These are phyloP conservation scores for Brachyrhaphis roseni DNA, from an alignment of 2,797 vertebrate species.

Conservation along the genomic window DNA sequence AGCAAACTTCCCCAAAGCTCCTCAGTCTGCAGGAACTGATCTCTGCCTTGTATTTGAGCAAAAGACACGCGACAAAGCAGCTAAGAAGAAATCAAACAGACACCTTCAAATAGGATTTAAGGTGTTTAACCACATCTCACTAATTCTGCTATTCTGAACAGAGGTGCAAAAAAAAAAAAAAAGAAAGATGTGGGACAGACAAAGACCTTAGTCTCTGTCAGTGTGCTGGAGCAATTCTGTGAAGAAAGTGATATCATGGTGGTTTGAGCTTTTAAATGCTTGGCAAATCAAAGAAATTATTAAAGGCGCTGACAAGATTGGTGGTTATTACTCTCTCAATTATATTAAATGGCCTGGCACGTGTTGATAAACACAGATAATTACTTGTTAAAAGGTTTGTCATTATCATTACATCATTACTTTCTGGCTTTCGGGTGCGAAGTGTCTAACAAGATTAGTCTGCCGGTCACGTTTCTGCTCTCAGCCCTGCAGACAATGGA, in stretches of 20 bases:
- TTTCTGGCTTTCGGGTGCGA: conserved; percentile 64
- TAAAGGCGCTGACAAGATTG: conserved; percentile 40
- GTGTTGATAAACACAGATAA: conserved; percentile 76
- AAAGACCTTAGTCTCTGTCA: conserved; percentile 22
- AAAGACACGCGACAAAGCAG: conserved; percentile 73
- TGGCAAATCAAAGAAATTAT: conserved; percentile 51
- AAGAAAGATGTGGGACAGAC: conserved; percentile 23
- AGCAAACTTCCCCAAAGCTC: conserved; percentile 77
- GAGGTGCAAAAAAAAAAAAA: background rate
- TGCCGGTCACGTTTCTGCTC: conserved; percentile 73
- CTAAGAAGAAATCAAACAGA: conserved; percentile 78
- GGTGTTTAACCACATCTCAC: conserved; percentile 72
- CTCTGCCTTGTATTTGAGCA: conserved; percentile 67
- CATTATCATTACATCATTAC: conserved; percentile 75
- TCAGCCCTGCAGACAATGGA: conserved; percentile 70
- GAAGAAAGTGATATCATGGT: conserved; percentile 16
- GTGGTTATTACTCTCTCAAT: conserved; percentile 60
- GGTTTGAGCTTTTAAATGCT: conserved; percentile 45
- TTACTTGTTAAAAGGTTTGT: conserved; percentile 76
- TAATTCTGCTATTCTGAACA: conserved; percentile 45
- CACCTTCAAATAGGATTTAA: conserved; percentile 74
- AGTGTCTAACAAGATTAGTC: conserved; percentile 76
- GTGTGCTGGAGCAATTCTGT: conserved; percentile 8
- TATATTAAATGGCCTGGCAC: conserved; percentile 57
- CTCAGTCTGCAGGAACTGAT: conserved; percentile 61